Evolutionary conservation across 1,140 invertebrate genomes (phyloP), one percentile per base, ranked within the genome.

Genomic region (Bradysia coprophila): DNA sequence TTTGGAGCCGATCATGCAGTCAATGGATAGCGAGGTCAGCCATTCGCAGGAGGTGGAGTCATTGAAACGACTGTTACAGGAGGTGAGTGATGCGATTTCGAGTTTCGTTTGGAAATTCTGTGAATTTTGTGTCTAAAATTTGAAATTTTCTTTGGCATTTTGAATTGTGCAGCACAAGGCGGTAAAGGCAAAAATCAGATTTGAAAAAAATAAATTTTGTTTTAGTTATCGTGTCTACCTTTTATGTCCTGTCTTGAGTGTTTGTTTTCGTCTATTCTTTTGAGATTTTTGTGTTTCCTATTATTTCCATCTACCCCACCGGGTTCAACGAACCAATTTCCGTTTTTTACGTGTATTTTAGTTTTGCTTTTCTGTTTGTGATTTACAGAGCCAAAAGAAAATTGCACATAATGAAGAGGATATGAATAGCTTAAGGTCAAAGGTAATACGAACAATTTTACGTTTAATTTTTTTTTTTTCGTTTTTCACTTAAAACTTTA

Each of bases 51-150:
- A 76, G 45, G 70, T 77, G 22, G 69, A 77, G 54, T 72, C 75
- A 41, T 57, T 81, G 33, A 69, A 67, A 49, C 63, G 69, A 51
- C 72, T 76, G 46, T 63, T 82, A 48, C 80, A 77, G 62, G 78
- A 87, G 77, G 84, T 88, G 64, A 47, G 47, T 54, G 40, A 41
- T 36, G 36, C n/a, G 46, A 21, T n/a, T n/a, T n/a, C n/a, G n/a
- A n/a, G n/a, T n/a, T n/a, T n/a, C n/a, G 32, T 31, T 22, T 28
- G 8, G 8, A 9, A 31, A 31, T 31, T 31, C 8, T 31, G 28
- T 8, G 28, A 31, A 9, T 31, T 31, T 31, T n/a, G n/a, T n/a
- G n/a, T n/a, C n/a, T n/a, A n/a, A n/a, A n/a, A n/a, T n/a, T n/a
- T n/a, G 21, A 38, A 38, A 37, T 40, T 21, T 39, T 47, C 21